phyloP scores from a whole-genome alignment of 2,888 invertebrate genomes.

The Lasius platythorax region DNA sequence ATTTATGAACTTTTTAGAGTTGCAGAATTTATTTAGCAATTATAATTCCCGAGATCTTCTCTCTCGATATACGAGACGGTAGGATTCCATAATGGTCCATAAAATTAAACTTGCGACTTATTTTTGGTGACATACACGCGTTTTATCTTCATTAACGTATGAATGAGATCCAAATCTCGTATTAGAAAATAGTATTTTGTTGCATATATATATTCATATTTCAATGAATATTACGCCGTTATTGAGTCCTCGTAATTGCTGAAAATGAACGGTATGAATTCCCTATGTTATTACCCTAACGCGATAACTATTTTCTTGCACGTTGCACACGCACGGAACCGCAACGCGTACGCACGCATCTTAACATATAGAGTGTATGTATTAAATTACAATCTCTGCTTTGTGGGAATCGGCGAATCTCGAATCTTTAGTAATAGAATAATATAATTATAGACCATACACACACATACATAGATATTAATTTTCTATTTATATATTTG shows the following conservation, averaged over 20 bases:
- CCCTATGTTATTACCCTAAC: slow-evolving; percentile 6
- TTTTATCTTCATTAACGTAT: neutral
- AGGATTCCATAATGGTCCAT: neutral
- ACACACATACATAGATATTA: neutral
- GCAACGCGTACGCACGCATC: slow-evolving; percentile 4
- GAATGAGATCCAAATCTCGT: neutral
- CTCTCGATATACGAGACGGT: neutral
- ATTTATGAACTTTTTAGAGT: neutral
- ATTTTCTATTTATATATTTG: neutral
- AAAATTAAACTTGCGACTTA: neutral
- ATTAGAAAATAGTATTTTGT: slow-evolving; percentile 3
- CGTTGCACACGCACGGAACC: slow-evolving; percentile 7
- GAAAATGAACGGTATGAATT: slow-evolving; percentile 13
- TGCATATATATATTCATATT: neutral
- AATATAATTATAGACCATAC: neutral
- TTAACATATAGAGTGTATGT: neutral
- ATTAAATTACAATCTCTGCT: slow-evolving; percentile 11
- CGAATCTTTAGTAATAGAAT: neutral
- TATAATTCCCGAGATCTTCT: slow-evolving; percentile 14
- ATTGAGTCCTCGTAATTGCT: slow-evolving; percentile 5
- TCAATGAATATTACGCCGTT: neutral
- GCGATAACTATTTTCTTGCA: slow-evolving; percentile 11
- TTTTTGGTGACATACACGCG: neutral
- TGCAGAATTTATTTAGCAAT: slow-evolving; percentile 22
- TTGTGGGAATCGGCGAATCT: neutral